phyloP scores from a whole-genome alignment of 2,797 vertebrate species.

The Rhinoraja longicauda region DNA sequence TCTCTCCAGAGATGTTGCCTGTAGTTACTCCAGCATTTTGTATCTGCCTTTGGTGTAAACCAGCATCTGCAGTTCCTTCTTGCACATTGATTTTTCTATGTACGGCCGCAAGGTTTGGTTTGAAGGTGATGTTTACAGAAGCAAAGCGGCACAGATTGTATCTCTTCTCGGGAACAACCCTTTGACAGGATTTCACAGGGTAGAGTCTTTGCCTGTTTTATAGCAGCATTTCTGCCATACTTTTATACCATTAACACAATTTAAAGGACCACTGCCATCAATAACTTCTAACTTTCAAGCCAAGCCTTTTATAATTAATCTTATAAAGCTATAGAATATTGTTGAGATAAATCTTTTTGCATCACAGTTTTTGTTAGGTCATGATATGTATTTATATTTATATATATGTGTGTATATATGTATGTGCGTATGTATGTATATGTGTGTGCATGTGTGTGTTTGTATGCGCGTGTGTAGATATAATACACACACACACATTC shows the following conservation, averaged over 20 bases:
- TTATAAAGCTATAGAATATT: slow-evolving; percentile 2
- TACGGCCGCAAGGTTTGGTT: background rate
- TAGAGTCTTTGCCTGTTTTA: slow-evolving; percentile 26
- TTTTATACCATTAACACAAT: slow-evolving; percentile 29
- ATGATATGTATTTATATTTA: background rate
- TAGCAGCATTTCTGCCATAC: slow-evolving; percentile 11
- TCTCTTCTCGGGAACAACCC: slow-evolving; percentile 32
- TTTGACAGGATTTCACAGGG: slow-evolving; percentile 35
- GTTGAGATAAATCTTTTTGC: background rate
- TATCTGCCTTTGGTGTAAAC: too few relatives aligned
- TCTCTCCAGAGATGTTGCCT: too few relatives aligned
- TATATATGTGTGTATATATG: too few relatives aligned
- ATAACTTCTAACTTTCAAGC: background rate
- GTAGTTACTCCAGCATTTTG: too few relatives aligned
- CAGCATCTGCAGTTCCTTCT: too few relatives aligned
- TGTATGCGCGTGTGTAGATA: too few relatives aligned
- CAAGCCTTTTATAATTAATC: background rate
- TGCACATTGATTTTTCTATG: too few relatives aligned
- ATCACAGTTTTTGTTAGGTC: background rate
- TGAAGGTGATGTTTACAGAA: slow-evolving; percentile 16
- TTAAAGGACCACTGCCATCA: slow-evolving; percentile 33
- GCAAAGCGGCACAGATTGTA: slow-evolving; percentile 34
- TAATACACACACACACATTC: too few relatives aligned
- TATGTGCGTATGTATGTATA: too few relatives aligned
- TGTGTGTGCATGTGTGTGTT: too few relatives aligned